Percentiles rank a stretch among this genome's conserved stretches.
Evolutionary conservation across 2,113 vertebrate genomes (phyloP).

Genomic region (Haemorhous mexicanus): DNA sequence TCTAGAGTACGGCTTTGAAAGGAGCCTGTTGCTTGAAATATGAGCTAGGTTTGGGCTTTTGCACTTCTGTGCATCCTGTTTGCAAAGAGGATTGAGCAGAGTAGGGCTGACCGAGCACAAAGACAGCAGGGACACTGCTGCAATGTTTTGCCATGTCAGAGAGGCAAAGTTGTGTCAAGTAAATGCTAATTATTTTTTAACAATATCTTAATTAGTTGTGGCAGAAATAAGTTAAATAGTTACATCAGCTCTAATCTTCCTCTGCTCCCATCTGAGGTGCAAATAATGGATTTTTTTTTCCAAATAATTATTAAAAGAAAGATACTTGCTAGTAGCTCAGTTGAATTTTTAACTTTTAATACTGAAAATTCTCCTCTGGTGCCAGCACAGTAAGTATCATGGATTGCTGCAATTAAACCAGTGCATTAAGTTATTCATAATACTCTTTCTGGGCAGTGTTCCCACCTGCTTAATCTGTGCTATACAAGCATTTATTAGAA

Average conservation of each 20-base stretch:
- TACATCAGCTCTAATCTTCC: background rate
- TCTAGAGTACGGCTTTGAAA: background rate
- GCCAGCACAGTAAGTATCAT: constrained; percentile 66
- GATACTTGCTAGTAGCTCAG: background rate
- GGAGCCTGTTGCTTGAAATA: background rate
- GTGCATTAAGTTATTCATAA: constrained; percentile 67
- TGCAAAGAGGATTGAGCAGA: background rate
- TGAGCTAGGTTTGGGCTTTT: background rate
- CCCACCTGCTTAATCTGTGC: constrained; percentile 62
- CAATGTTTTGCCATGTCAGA: background rate
- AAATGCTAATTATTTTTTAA: background rate
- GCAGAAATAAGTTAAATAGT: background rate
- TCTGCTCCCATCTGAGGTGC: background rate
- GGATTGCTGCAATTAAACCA: constrained; percentile 67
- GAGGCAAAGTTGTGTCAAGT: background rate
- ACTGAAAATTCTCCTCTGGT: constrained; percentile 43
- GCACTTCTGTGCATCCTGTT: background rate
- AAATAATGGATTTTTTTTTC: background rate
- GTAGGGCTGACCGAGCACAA: background rate
- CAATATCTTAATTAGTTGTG: background rate
- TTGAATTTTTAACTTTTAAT: constrained; percentile 44
- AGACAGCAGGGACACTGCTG: background rate
- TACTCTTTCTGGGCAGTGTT: constrained; percentile 66
- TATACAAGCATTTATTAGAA: constrained; percentile 44
- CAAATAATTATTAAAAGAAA: background rate